Percentiles rank a stretch among this genome's conserved stretches.
Conservation (phyloP, 1,140 invertebrate genomes). For the Monomorium pharaonis region DNA sequence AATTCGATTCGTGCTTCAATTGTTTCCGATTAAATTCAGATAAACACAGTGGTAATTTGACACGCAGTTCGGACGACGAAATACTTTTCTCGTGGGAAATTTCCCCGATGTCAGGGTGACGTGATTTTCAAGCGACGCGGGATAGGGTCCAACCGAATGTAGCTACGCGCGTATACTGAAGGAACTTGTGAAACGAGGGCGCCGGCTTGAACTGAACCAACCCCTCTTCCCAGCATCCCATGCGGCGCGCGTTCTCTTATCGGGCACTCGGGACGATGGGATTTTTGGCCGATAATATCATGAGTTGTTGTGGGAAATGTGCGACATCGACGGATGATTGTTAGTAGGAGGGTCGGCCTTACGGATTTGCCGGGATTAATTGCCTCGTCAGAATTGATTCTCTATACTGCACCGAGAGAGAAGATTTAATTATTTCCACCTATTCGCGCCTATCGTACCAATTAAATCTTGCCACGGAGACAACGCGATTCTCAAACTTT, state of each 20-base stretch:
- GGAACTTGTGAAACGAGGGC: constrained; percentile 73
- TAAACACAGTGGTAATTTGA: neutral
- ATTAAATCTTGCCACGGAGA: constrained; percentile 7
- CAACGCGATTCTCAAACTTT: neutral
- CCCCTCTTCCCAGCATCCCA: constrained; percentile 71
- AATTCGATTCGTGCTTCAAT: constrained; percentile 1
- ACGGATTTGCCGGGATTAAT: constrained; percentile 6
- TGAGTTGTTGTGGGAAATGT: constrained; percentile 5
- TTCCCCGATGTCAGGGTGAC: neutral
- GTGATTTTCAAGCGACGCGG: constrained; percentile 26
- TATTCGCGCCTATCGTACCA: neutral
- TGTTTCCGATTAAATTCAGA: neutral
- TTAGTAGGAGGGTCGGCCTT: neutral
- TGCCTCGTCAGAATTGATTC: neutral
- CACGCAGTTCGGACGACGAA: neutral
- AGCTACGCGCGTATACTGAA: constrained; percentile 80
- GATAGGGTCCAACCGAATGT: constrained; percentile 74
- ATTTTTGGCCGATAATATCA: constrained; percentile 34
- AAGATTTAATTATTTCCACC: constrained; percentile 10
- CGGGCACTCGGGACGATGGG: constrained; percentile 26
- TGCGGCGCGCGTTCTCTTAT: constrained; percentile 76
- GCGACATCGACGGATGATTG: neutral
- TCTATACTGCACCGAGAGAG: neutral
- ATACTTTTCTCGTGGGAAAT: neutral
- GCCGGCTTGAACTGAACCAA: constrained; percentile 72